Conservation (phyloP, 2,797 vertebrate genomes). For the Mastacembelus armatus region DNA sequence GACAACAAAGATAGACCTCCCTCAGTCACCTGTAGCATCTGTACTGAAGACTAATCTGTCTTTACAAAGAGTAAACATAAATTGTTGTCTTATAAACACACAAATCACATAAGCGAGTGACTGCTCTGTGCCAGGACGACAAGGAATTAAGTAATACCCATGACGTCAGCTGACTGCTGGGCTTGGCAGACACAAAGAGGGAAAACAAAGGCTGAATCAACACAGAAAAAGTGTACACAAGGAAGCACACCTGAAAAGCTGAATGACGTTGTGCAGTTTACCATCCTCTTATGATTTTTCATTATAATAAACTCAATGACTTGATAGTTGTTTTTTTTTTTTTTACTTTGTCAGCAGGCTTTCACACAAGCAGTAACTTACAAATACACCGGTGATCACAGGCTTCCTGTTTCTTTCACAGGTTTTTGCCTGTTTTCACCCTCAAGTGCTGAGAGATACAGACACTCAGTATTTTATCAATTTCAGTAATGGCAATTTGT, state of each 20-base stretch:
- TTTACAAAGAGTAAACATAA: background rate
- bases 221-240: slow-evolving; percentile 30
- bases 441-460: background rate
- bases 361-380: background rate
- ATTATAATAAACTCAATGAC: background rate
- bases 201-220: slow-evolving; percentile 38
- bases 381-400: slow-evolving; percentile 1
- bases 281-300: background rate
- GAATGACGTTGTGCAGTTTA: slow-evolving; percentile 9
- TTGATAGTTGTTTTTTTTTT: background rate
- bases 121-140: slow-evolving; percentile 26
- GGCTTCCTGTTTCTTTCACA: slow-evolving; percentile 43
- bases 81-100: slow-evolving; percentile 4
- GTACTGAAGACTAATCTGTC: background rate
- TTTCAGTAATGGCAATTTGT: no score
- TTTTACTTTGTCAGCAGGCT: background rate
- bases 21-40: slow-evolving; percentile 25
- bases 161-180: slow-evolving; percentile 47
- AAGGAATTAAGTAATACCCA: slow-evolving; percentile 5
- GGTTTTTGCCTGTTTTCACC: background rate
- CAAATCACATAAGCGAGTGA: slow-evolving; percentile 35
- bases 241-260: slow-evolving; percentile 24
- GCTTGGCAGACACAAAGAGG: slow-evolving; percentile 47
- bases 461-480: no score
- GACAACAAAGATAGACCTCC: slow-evolving; percentile 55